Percentiles rank a stretch among this genome's conserved stretches.
phyloP scores from a whole-genome alignment of 92 coral and sea anemone genomes.

The Zoanthus sansibaricus region DNA sequence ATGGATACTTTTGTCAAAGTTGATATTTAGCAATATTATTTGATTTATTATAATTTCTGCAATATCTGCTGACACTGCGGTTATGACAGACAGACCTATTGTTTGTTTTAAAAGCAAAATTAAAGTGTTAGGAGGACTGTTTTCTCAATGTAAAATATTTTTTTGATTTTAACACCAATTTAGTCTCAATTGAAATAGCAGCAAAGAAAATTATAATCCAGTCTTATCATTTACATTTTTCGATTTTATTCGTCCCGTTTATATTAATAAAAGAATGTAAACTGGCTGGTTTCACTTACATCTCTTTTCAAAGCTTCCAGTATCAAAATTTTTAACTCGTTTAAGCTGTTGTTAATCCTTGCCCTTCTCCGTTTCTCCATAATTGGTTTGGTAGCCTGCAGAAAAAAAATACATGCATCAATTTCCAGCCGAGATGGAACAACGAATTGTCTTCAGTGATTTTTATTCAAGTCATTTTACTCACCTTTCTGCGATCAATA shows the following conservation, averaged over 20 bases:
- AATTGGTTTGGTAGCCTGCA: slow-evolving; percentile 83
- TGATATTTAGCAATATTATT: not conserved
- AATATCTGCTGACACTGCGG: slow-evolving; percentile 26
- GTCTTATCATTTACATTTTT: not conserved
- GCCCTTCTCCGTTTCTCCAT: slow-evolving; percentile 86
- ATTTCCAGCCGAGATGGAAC: not conserved
- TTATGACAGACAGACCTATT: not conserved
- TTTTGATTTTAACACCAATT: not conserved
- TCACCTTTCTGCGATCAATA: slow-evolving; percentile 60
- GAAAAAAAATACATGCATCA: not conserved
- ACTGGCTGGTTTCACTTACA: slow-evolving; percentile 54
- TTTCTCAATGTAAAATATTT: not conserved
- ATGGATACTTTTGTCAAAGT: not conserved
- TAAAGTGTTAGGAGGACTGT: not conserved
- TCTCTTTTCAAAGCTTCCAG: slow-evolving; percentile 82
- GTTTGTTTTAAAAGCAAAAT: not conserved
- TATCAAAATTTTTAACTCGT: slow-evolving; percentile 74
- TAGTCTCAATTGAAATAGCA: not conserved
- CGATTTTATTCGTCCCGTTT: not conserved
- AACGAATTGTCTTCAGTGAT: not conserved
- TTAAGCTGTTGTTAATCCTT: slow-evolving; percentile 78
- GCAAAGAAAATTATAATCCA: not conserved
- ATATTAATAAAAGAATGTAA: not conserved
- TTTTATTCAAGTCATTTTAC: not conserved
- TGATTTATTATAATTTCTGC: not conserved